A percentile compares a stretch with the other conserved stretches of the same genome.
phyloP scores from a whole-genome alignment of 2,797 vertebrate species.

The Distichodus sexfasciatus region DNA sequence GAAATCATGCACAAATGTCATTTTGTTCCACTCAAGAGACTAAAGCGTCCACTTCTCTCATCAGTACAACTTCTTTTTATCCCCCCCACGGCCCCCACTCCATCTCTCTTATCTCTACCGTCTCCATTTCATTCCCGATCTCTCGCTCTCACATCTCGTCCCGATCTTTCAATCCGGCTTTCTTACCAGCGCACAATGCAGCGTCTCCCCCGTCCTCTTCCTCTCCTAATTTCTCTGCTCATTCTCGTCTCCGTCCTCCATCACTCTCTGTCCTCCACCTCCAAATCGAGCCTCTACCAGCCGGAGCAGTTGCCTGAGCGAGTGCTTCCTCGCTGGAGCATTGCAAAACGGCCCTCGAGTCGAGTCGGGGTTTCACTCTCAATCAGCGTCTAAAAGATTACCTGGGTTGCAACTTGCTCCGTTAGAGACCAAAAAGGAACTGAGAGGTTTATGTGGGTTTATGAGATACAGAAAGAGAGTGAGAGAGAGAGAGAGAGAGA shows the following conservation, averaged over 20 bases:
- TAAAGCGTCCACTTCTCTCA: background rate
- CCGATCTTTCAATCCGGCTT: background rate
- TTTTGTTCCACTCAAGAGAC: background rate
- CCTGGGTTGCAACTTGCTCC: background rate
- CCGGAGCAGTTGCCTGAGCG: background rate
- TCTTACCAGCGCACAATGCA: no score
- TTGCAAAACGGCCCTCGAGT: background rate
- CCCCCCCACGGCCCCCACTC: background rate
- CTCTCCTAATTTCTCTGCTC: background rate
- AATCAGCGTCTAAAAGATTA: background rate
- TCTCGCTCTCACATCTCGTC: no score
- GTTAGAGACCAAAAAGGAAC: background rate
- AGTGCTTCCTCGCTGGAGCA: no score
- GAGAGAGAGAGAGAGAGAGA: constrained; percentile 29
- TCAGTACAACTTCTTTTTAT: background rate
- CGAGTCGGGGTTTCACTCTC: no score
- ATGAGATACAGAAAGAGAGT: constrained; percentile 16
- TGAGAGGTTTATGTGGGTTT: background rate
- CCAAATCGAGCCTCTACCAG: background rate
- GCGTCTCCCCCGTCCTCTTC: background rate
- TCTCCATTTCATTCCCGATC: background rate
- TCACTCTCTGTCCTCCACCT: background rate
- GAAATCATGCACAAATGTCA: no score
- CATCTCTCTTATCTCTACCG: background rate
- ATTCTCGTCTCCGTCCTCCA: no score